Evolutionary conservation across 2,113 vertebrate species (phyloP).

Genomic region (Bombycilla garrulus): DNA sequence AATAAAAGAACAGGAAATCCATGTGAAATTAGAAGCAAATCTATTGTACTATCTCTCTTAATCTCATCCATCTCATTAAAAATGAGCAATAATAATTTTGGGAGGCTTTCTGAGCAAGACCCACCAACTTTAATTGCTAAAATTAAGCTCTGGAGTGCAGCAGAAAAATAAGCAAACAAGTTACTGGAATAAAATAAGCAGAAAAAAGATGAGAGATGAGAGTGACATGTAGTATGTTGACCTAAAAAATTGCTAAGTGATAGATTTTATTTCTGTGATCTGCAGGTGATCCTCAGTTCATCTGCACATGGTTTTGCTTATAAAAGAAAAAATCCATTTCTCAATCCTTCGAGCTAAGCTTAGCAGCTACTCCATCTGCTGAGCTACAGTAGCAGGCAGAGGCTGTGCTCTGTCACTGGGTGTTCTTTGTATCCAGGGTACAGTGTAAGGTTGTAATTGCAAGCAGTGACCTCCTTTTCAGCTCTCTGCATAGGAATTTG

Average conservation of each 20-base stretch:
- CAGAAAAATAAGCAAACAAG: neutral
- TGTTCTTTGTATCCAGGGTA: neutral
- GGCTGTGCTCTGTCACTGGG: rapidly evolving
- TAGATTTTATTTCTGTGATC: neutral
- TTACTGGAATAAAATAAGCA: neutral
- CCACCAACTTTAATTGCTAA: neutral
- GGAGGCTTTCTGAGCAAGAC: neutral
- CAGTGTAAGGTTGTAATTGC: neutral
- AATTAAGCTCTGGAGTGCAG: neutral
- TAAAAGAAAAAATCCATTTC: slow-evolving; percentile 18
- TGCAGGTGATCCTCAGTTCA: neutral
- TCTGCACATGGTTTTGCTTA: neutral
- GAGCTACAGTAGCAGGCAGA: neutral
- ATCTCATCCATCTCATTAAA: neutral
- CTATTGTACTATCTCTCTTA: neutral
- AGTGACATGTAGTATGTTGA: neutral
- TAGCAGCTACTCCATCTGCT: slow-evolving; percentile 20
- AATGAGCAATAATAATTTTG: neutral
- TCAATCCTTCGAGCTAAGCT: neutral
- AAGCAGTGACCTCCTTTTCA: neutral
- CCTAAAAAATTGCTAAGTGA: slow-evolving; percentile 4
- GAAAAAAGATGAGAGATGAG: neutral
- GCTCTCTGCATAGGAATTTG: neutral
- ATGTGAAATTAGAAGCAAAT: neutral
- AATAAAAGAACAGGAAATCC: neutral